Evolutionary conservation across 2,888 invertebrate species (phyloP).

Genomic region (Trichopoda pennipes): DNA sequence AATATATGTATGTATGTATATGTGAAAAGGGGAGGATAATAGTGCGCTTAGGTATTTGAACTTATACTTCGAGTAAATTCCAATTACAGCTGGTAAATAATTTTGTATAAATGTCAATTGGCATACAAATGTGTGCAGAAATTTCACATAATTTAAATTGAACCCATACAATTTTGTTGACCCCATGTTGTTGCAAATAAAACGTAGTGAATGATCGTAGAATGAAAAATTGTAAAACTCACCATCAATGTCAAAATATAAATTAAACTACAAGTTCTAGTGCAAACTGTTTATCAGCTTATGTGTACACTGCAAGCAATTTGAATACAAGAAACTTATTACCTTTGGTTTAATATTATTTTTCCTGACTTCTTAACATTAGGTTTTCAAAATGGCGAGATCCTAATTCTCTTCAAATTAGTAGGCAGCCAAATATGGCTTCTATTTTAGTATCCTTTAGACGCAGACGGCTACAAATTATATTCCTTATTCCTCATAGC

Average conservation of each 20-base stretch:
- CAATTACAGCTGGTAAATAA: not conserved
- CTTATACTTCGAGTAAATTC: not conserved
- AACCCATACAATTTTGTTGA: constrained; percentile 53
- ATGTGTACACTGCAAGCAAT: not conserved
- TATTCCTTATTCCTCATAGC: no score
- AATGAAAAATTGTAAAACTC: constrained; percentile 25
- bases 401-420: no score
- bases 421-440: no score
- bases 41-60: not conserved
- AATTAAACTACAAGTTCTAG: constrained; percentile 51
- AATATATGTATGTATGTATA: not conserved
- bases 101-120: constrained; percentile 22
- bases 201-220: constrained; percentile 4
- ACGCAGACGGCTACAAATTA: no score
- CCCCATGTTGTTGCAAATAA: constrained; percentile 39
- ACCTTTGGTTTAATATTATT: no score
- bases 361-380: no score
- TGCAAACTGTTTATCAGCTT: constrained; percentile 26
- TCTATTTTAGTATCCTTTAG: no score
- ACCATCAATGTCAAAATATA: constrained; percentile 60
- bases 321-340: not conserved
- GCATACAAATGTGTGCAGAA: not conserved
- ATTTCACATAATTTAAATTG: constrained; percentile 45
- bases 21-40: not conserved
- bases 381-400: no score